phyloP scores from a whole-genome alignment of 2,888 invertebrate genomes.

The Hofmannophila pseudospretella region DNA sequence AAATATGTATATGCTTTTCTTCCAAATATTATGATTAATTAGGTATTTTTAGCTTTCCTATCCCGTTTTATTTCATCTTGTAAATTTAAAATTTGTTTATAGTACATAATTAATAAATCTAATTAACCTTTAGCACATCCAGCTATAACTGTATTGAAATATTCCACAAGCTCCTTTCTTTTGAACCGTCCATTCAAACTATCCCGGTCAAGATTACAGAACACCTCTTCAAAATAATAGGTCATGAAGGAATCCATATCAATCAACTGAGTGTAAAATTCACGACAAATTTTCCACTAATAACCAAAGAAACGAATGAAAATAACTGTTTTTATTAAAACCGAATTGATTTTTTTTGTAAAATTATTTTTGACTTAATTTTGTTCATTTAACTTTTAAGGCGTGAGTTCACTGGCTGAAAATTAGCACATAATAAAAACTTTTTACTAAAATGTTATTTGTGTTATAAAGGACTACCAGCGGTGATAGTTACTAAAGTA shows the following conservation, averaged over 20 bases:
- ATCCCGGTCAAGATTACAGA: slow-evolving; percentile 83
- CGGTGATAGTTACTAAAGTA: too few species aligned
- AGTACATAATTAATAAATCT: too few species aligned
- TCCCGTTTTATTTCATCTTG: too few species aligned
- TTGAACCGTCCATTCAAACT: slow-evolving; percentile 84
- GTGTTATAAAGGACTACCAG: not conserved
- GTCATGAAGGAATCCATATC: slow-evolving; percentile 91
- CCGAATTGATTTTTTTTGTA: not conserved
- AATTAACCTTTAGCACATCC: slow-evolving; percentile 81
- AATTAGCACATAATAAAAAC: not conserved
- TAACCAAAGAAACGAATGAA: not conserved
- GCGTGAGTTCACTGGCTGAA: slow-evolving; percentile 1
- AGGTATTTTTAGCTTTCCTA: too few species aligned
- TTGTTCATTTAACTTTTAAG: slow-evolving; percentile 1
- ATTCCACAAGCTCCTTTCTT: slow-evolving; percentile 84
- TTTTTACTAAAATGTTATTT: not conserved
- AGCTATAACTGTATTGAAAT: slow-evolving; percentile 86
- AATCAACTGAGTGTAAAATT: slow-evolving; percentile 47
- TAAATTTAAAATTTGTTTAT: too few species aligned
- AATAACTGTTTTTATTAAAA: not conserved
- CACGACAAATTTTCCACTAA: slow-evolving; percentile 1
- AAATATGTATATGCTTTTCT: too few species aligned
- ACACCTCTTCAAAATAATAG: slow-evolving; percentile 87
- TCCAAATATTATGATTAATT: too few species aligned
- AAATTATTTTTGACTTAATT: slow-evolving; percentile 1